phyloP scores from a whole-genome alignment of 2,113 vertebrate genomes.

The Gymnobelideus leadbeateri region DNA sequence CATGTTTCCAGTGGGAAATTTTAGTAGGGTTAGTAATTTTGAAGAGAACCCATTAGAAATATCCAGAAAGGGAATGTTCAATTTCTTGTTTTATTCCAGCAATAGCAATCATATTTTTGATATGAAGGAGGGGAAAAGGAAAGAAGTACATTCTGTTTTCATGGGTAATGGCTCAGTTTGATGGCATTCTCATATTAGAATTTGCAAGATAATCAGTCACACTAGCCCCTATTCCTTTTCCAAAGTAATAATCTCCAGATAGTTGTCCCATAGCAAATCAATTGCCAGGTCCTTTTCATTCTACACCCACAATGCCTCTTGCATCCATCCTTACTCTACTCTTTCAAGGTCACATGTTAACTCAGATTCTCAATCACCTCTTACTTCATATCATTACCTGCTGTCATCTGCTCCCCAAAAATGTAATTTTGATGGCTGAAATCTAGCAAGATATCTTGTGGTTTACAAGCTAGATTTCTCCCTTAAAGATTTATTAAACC shows the following conservation, averaged over 20 bases:
- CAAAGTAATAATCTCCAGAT: not conserved
- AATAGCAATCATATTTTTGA: slow-evolving; percentile 15
- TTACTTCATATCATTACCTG: not conserved
- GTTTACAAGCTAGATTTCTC: too few relatives aligned
- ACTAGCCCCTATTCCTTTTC: not conserved
- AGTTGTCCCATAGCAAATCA: not conserved
- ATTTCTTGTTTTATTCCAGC: slow-evolving; percentile 11
- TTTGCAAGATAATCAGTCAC: not conserved
- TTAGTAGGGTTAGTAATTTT: slow-evolving; percentile 35
- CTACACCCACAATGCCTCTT: not conserved
- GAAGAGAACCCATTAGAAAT: slow-evolving; percentile 45
- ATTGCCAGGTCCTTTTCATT: not conserved
- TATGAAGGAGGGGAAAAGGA: not conserved
- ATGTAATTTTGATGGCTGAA: too few relatives aligned
- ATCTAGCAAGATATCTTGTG: too few relatives aligned
- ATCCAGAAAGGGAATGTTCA: not conserved
- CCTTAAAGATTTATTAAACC: too few relatives aligned
- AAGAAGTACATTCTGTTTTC: not conserved
- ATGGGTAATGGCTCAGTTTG: not conserved
- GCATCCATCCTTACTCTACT: not conserved
- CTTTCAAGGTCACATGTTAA: not conserved
- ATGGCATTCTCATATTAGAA: not conserved
- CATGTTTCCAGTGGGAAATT: slow-evolving; percentile 55
- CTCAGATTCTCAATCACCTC: not conserved
- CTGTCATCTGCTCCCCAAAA: too few relatives aligned